phyloP scores from a whole-genome alignment of 2,113 vertebrate genomes.

The Pangasianodon gigas region DNA sequence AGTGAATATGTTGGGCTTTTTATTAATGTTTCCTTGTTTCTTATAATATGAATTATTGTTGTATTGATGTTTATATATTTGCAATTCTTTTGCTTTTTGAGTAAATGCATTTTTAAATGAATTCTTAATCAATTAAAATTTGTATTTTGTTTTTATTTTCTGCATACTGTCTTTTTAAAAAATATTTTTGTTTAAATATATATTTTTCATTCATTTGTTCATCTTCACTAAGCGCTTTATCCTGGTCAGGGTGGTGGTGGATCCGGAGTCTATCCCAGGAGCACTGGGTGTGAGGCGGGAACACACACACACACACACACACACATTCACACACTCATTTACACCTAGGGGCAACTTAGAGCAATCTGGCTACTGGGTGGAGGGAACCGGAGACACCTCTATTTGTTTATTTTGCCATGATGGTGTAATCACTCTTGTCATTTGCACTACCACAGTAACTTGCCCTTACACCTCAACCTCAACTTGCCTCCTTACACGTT shows the following conservation, averaged over 20 bases:
- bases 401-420: background rate
- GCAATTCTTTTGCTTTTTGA: too few relatives aligned
- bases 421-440: background rate
- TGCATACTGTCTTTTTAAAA: background rate
- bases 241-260: background rate
- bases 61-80: background rate
- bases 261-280: background rate
- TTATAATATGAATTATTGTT: background rate
- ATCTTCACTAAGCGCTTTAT: background rate
- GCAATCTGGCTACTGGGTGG: background rate
- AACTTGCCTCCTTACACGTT: too few relatives aligned
- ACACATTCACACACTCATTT: background rate
- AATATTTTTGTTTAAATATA: background rate
- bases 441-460: too few relatives aligned
- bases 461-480: too few relatives aligned
- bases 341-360: background rate
- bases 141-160: too few relatives aligned
- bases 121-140: background rate
- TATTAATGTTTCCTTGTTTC: background rate
- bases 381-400: background rate
- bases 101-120: background rate
- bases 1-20: too few relatives aligned
- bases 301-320: background rate
- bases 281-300: background rate
- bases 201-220: background rate